Percentiles rank a stretch among this genome's conserved stretches.
Evolutionary conservation across 37 sponge, comb jelly and placozoan genomes (phyloP).

Genomic region (Lycopodina hypogea): DNA sequence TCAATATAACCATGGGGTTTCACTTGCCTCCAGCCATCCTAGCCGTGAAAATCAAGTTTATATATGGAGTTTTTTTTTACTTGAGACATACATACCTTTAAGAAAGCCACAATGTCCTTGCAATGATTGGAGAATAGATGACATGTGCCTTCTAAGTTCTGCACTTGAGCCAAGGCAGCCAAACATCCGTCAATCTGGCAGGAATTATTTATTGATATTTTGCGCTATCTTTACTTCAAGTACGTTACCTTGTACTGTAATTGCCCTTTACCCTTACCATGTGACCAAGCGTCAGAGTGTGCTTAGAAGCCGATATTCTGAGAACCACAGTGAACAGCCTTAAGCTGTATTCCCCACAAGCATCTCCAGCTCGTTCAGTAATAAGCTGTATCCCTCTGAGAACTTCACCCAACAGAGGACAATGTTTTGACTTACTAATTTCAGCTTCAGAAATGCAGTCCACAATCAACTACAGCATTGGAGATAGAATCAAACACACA

Average conservation of each 20-base stretch:
- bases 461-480: slow-evolving; percentile 24
- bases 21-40: too few relatives aligned
- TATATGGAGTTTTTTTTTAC: too few relatives aligned
- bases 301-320: slow-evolving; percentile 6
- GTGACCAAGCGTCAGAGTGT: background rate
- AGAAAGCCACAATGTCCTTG: slow-evolving; percentile 22
- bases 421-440: slow-evolving; percentile 38
- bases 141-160: slow-evolving; percentile 7
- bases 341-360: slow-evolving; percentile 5
- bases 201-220: too few relatives aligned
- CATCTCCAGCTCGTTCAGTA: slow-evolving; percentile 1
- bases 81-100: slow-evolving; percentile 48
- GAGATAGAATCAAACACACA: too few relatives aligned
- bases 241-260: background rate
- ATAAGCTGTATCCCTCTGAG: slow-evolving; percentile 3
- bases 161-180: slow-evolving; percentile 4
- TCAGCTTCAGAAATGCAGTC: slow-evolving; percentile 54
- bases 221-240: background rate
- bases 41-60: too few relatives aligned
- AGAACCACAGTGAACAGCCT: slow-evolving; percentile 7
- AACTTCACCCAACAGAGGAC: slow-evolving; percentile 41
- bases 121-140: slow-evolving; percentile 31
- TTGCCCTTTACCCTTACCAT: background rate
- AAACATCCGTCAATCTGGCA: background rate
- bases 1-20: too few relatives aligned